Evolutionary conservation across 2,888 invertebrate genomes (phyloP).

Genomic region (Thecocarcelia acutangulata): DNA sequence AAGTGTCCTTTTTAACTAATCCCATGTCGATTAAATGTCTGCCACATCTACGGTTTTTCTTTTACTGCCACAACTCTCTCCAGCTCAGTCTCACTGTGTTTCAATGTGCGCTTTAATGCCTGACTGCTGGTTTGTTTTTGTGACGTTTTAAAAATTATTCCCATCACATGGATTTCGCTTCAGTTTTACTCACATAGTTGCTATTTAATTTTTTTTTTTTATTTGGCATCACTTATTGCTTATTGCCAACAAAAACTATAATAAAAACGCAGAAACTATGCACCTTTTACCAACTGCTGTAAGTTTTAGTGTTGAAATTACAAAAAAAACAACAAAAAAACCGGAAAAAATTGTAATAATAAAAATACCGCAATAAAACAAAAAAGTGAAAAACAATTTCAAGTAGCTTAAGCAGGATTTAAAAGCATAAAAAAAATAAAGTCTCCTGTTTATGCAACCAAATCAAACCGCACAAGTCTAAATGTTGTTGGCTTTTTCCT

Average conservation of each 20-base stretch:
- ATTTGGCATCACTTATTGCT: conserved; percentile 43
- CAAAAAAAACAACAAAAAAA: conserved; percentile 4
- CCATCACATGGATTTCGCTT: conserved; percentile 24
- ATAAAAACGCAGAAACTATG: conserved; percentile 37
- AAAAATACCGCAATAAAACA: conserved; percentile 16
- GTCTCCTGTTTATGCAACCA: conserved; percentile 55
- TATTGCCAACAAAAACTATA: background rate
- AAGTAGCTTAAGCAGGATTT: conserved; percentile 60
- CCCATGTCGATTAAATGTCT: conserved; percentile 78
- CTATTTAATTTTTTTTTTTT: conserved; percentile 40
- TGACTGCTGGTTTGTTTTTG: conserved; percentile 4
- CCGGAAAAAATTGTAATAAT: too few relatives aligned
- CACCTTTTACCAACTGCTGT: conserved; percentile 53
- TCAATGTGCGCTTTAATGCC: conserved; percentile 31
- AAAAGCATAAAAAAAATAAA: conserved; percentile 29
- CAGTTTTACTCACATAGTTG: background rate
- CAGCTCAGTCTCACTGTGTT: background rate
- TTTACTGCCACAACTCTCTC: conserved; percentile 30
- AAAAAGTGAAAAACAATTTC: conserved; percentile 55
- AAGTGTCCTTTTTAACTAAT: conserved; percentile 72
- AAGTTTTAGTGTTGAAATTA: conserved; percentile 38
- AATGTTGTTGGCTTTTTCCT: conserved; percentile 42
- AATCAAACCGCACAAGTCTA: conserved; percentile 63
- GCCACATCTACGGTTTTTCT: conserved; percentile 56
- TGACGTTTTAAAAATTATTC: conserved; percentile 37